Conservation (phyloP, 2,888 invertebrate genomes). For the Torymus tubicola region DNA sequence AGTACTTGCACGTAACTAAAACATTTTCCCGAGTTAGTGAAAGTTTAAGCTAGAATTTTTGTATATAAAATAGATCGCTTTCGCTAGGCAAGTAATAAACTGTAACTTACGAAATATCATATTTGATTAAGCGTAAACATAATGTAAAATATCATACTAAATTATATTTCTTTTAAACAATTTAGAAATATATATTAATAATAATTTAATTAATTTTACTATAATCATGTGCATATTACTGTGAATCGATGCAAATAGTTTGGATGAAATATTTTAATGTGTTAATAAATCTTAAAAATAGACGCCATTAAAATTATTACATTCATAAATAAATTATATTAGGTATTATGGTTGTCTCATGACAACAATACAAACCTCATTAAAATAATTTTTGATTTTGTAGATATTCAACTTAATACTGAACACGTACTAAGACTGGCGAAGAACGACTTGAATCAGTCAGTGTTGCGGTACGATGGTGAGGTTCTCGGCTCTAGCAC, state of each 20-base stretch:
- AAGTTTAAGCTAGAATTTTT: conserved; percentile 28
- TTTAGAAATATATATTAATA: background rate
- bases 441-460: conserved; percentile 20
- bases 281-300: no score
- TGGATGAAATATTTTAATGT: no score
- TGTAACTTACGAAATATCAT: background rate
- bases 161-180: background rate
- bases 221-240: no score
- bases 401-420: conserved; percentile 14
- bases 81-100: background rate
- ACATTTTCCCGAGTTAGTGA: conserved; percentile 8
- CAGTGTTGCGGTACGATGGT: conserved; percentile 14
- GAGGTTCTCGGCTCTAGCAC: background rate
- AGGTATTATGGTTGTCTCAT: no score
- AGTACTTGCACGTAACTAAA: conserved; percentile 25
- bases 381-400: background rate
- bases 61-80: conserved; percentile 1
- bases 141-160: no score
- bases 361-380: background rate
- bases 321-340: no score
- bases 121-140: no score
- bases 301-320: no score
- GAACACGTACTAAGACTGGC: conserved; percentile 15
- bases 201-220: background rate
- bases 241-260: no score